Percentiles rank a stretch among this genome's conserved stretches.
phyloP scores from a whole-genome alignment of 2,888 invertebrate species.

The Luperina testacea region DNA sequence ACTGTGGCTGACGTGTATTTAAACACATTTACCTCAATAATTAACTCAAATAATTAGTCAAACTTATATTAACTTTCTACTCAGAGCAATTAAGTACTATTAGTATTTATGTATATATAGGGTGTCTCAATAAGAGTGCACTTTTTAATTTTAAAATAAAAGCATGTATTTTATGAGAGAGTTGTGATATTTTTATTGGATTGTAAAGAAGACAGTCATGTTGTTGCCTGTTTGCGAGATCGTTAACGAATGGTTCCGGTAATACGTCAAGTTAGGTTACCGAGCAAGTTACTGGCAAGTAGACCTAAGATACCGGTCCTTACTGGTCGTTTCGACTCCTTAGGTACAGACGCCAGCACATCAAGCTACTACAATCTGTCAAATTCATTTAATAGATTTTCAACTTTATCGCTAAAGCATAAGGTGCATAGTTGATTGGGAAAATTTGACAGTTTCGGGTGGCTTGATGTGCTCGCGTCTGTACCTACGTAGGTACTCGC shows the following conservation, averaged over 20 bases:
- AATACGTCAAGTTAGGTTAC: constrained; percentile 10
- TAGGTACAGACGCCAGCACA: neutral
- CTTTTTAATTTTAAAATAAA: too few relatives aligned
- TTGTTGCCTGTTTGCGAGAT: too few relatives aligned
- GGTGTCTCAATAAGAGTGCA: too few relatives aligned
- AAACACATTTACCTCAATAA: constrained; percentile 16
- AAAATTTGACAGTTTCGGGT: too few relatives aligned
- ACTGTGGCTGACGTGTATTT: constrained; percentile 22
- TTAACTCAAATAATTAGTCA: constrained; percentile 22
- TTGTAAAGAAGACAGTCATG: too few relatives aligned
- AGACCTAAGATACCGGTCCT: constrained; percentile 34
- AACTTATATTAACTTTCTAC: constrained; percentile 3
- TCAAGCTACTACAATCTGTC: too few relatives aligned
- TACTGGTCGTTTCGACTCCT: constrained; percentile 35
- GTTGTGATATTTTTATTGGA: too few relatives aligned
- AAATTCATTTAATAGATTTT: too few relatives aligned
- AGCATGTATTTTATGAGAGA: too few relatives aligned
- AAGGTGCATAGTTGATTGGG: too few relatives aligned
- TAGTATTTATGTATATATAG: too few relatives aligned
- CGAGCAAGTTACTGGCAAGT: neutral
- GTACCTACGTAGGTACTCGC: constrained; percentile 52
- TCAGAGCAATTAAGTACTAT: neutral
- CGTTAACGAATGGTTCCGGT: neutral
- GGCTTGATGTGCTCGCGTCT: neutral
- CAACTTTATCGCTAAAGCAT: too few relatives aligned